Percentiles rank a stretch among this genome's conserved stretches.
Conservation (phyloP, 1,140 invertebrate species). For the Ruditapes philippinarum region DNA sequence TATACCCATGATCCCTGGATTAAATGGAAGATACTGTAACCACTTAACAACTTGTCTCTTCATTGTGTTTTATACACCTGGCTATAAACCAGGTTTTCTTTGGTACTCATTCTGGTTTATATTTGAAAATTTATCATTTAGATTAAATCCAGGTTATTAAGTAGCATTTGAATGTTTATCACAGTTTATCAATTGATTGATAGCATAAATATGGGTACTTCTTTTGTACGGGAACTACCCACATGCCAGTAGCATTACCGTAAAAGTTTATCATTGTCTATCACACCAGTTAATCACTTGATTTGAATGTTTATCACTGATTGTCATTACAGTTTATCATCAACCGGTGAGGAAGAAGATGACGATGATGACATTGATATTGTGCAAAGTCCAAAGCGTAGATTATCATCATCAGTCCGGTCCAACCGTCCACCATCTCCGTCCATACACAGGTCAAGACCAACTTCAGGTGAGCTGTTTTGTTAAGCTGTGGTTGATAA, state of each 20-base stretch:
- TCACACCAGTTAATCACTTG: conserved; percentile 40
- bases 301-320: not conserved
- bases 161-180: not conserved
- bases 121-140: no score
- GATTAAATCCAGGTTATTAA: no score
- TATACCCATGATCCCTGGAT: no score
- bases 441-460: conserved; percentile 26
- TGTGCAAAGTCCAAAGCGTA: not conserved
- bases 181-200: not conserved
- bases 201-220: not conserved
- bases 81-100: no score
- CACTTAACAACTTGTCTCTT: no score
- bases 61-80: no score
- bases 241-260: not conserved
- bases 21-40: no score
- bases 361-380: conserved; percentile 50
- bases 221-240: not conserved
- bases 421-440: conserved; percentile 45
- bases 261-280: not conserved
- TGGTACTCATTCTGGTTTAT: no score
- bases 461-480: conserved; percentile 41
- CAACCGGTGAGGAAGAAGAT: conserved; percentile 49
- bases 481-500: no score
- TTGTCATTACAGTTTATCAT: conserved; percentile 52
- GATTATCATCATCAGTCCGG: not conserved